Conservation (phyloP, 2,797 vertebrate genomes). For the Poeciliopsis gracilis region DNA sequence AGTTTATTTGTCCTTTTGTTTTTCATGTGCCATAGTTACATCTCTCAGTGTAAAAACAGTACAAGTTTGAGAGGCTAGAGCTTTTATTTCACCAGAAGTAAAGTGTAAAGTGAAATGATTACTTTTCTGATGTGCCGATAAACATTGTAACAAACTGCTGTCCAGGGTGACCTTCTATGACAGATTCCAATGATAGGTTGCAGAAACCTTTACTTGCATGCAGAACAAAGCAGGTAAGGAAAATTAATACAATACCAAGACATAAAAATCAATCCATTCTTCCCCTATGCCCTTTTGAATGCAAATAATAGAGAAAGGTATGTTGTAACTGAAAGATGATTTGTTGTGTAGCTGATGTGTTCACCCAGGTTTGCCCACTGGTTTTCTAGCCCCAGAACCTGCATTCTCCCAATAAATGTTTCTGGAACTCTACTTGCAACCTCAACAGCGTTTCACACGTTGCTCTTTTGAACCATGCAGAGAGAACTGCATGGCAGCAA, state of each 20-base stretch:
- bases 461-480: slow-evolving; percentile 49
- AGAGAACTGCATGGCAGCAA: slow-evolving; percentile 51
- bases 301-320: background rate
- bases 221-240: background rate
- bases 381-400: background rate
- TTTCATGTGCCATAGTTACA: background rate
- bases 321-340: background rate
- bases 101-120: background rate
- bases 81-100: background rate
- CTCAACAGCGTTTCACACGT: slow-evolving; percentile 11
- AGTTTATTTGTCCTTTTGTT: background rate
- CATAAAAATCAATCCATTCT: background rate
- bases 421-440: slow-evolving; percentile 5
- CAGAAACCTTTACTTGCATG: background rate
- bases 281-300: background rate
- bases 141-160: background rate
- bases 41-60: background rate
- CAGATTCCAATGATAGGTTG: background rate
- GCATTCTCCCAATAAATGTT: background rate
- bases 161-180: background rate
- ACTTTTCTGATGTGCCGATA: background rate
- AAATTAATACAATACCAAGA: background rate
- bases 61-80: background rate
- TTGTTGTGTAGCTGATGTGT: background rate
- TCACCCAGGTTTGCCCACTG: background rate